Evolutionary conservation across 2,888 invertebrate genomes (phyloP).

Genomic region (Platycnemis pennipes): DNA sequence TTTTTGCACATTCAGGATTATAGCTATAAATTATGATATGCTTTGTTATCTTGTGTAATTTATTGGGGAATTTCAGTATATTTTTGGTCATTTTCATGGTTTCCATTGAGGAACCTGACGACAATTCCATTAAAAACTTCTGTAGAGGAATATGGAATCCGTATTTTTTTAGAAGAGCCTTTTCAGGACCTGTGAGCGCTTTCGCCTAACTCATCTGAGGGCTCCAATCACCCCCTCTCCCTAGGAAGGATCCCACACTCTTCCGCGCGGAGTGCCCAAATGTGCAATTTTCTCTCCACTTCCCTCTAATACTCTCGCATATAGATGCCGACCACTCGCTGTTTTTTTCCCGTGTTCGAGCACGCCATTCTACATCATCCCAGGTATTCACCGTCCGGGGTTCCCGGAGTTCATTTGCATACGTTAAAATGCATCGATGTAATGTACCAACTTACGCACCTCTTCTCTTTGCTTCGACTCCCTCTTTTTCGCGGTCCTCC

Average conservation of each 20-base stretch:
- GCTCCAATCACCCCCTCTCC: too few species aligned
- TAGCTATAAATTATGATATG: too few species aligned
- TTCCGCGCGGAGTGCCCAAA: background rate
- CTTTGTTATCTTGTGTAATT: too few species aligned
- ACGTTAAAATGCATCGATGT: background rate
- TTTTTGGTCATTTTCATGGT: too few species aligned
- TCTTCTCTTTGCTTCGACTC: background rate
- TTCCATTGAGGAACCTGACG: too few species aligned
- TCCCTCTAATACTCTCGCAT: background rate
- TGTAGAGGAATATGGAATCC: too few species aligned
- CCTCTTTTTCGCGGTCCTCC: background rate
- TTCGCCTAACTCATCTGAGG: too few species aligned
- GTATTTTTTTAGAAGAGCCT: too few species aligned
- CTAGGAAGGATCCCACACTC: background rate
- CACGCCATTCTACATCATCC: background rate
- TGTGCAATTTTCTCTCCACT: background rate
- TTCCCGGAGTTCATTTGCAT: background rate
- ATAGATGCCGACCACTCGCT: background rate
- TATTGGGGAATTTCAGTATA: too few species aligned
- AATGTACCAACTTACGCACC: background rate
- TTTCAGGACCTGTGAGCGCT: too few species aligned
- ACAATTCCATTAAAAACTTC: too few species aligned
- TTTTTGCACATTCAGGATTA: too few species aligned
- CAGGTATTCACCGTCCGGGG: background rate
- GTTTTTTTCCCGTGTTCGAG: background rate